A percentile compares a stretch with the other conserved stretches of the same genome.
Conservation (phyloP, 2,113 vertebrate species). For the Rafetus swinhoei region DNA sequence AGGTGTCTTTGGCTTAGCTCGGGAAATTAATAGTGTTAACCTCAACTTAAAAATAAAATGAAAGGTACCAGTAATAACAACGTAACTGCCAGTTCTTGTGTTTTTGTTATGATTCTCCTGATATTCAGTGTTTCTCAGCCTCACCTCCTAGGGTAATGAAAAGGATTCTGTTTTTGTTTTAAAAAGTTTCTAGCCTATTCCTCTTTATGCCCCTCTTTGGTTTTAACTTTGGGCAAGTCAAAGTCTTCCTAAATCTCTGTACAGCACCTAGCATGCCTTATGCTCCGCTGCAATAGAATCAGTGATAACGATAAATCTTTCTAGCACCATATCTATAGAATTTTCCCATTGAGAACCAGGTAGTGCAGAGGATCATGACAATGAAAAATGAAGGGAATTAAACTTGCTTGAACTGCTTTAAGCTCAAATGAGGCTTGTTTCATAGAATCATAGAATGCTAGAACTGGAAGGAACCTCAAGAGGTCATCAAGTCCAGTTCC, state of each 20-base stretch:
- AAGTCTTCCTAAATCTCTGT: neutral
- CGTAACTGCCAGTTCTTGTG: neutral
- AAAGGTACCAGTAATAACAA: neutral
- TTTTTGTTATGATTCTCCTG: neutral
- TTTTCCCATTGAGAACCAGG: neutral
- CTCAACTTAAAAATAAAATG: neutral
- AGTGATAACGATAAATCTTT: neutral
- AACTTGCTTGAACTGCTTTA: neutral
- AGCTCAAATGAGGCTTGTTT: neutral
- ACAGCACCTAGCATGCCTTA: neutral
- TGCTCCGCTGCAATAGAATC: neutral
- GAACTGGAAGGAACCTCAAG: too few relatives aligned
- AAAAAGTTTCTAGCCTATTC: neutral
- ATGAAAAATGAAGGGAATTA: neutral
- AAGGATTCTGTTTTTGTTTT: neutral
- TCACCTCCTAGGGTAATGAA: rapidly evolving
- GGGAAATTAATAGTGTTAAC: neutral
- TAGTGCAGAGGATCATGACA: neutral
- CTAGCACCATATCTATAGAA: neutral
- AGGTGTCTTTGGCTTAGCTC: neutral
- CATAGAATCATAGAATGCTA: too few relatives aligned
- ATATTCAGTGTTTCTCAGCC: rapidly evolving
- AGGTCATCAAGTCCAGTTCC: too few relatives aligned
- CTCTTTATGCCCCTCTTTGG: neutral
- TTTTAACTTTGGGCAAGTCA: neutral